These are phyloP conservation scores for Epinephelus fuscoguttatus DNA, from an alignment of 2,113 vertebrate genomes.

Conservation along the genomic window DNA sequence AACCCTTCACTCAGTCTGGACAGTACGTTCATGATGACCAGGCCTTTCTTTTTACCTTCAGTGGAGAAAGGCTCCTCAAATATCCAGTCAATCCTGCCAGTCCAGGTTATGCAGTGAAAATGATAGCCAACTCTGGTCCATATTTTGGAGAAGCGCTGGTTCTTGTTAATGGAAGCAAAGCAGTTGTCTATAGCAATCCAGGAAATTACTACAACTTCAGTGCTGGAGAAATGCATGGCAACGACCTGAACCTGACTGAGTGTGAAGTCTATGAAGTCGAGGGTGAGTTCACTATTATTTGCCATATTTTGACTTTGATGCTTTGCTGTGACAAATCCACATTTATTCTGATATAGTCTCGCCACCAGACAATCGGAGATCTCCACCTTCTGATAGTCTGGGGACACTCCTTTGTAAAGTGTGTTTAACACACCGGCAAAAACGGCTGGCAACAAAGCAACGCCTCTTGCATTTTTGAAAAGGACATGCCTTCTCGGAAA, in stretches of 20 bases:
- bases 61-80: slow-evolving; percentile 13
- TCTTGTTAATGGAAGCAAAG: slow-evolving; percentile 1
- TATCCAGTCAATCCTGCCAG: slow-evolving; percentile 1
- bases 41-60: slow-evolving; percentile 78
- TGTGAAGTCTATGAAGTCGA: slow-evolving; percentile 78
- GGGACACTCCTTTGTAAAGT: too few relatives aligned
- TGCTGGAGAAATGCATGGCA: slow-evolving; percentile 67
- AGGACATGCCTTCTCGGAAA: too few relatives aligned
- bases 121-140: slow-evolving; percentile 30
- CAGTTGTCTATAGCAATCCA: slow-evolving; percentile 11
- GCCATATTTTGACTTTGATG: not conserved
- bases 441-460: too few relatives aligned
- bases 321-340: not conserved
- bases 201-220: slow-evolving; percentile 55
- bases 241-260: slow-evolving; percentile 65
- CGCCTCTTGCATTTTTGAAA: too few relatives aligned
- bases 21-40: slow-evolving; percentile 52
- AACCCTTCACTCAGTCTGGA: slow-evolving; percentile 52
- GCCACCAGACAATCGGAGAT: too few relatives aligned
- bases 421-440: too few relatives aligned
- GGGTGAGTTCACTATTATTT: slow-evolving; percentile 47
- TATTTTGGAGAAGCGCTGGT: slow-evolving; percentile 55
- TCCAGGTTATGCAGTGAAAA: slow-evolving; percentile 2
- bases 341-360: too few relatives aligned
- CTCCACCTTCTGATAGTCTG: too few relatives aligned